These are phyloP conservation scores for Rhaphigaster nebulosa DNA, from an alignment of 2,888 invertebrate genomes.

Conservation along the genomic window DNA sequence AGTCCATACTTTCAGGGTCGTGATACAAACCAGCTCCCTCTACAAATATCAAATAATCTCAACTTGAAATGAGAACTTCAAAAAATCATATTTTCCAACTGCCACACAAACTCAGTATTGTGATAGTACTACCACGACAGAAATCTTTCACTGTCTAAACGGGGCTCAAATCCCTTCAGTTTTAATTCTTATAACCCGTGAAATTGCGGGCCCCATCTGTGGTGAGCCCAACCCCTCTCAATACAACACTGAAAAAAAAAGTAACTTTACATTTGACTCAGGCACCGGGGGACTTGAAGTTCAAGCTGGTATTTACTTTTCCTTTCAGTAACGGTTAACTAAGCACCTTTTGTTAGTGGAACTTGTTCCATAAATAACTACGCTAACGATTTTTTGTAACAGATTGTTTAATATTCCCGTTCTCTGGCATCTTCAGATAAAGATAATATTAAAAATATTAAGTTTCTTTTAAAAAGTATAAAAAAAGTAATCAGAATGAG, in stretches of 20 bases:
- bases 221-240: background rate
- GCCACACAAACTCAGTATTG: too few relatives aligned
- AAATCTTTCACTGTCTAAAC: too few relatives aligned
- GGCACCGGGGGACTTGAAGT: conserved; percentile 25
- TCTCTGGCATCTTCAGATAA: background rate
- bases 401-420: background rate
- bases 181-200: background rate
- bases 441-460: too few relatives aligned
- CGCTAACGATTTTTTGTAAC: background rate
- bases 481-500: too few relatives aligned
- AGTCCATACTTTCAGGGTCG: too few relatives aligned
- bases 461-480: too few relatives aligned
- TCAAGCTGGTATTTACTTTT: conserved; percentile 36
- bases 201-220: background rate
- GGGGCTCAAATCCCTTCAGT: background rate
- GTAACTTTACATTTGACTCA: background rate
- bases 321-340: conserved; percentile 29
- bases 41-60: too few relatives aligned
- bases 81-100: too few relatives aligned
- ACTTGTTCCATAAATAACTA: background rate
- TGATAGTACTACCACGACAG: too few relatives aligned
- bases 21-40: too few relatives aligned
- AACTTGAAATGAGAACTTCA: too few relatives aligned
- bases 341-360: background rate
- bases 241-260: background rate